Evolutionary conservation across 2,113 vertebrate genomes (phyloP).

Genomic region (Isichthys henryi): DNA sequence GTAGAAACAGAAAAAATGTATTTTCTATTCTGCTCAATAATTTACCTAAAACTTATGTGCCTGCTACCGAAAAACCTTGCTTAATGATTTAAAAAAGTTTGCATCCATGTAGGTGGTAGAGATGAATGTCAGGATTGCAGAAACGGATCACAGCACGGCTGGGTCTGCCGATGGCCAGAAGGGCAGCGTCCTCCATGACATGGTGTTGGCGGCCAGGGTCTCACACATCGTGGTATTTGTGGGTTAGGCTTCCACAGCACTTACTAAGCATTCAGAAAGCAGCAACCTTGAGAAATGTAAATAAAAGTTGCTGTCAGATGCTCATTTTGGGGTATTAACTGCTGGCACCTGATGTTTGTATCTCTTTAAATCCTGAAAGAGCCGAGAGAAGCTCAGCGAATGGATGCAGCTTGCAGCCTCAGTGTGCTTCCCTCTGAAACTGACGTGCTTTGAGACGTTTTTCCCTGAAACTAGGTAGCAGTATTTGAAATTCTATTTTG

Average conservation of each 20-base stretch:
- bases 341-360: not conserved
- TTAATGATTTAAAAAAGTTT: not conserved
- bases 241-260: not conserved
- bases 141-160: not conserved
- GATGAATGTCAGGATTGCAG: not conserved
- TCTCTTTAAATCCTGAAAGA: slow-evolving; percentile 15
- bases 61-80: not conserved
- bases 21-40: not conserved
- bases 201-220: not conserved
- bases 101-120: not conserved
- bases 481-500: not conserved
- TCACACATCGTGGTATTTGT: not conserved
- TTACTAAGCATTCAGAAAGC: not conserved
- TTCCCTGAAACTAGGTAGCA: not conserved
- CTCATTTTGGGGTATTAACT: not conserved
- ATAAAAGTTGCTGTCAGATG: not conserved
- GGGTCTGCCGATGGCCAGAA: not conserved
- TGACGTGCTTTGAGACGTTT: slow-evolving; percentile 7
- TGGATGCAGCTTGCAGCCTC: not conserved
- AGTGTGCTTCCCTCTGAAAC: slow-evolving; percentile 3
- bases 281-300: not conserved
- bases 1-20: not conserved
- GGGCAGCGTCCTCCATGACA: not conserved
- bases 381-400: not conserved
- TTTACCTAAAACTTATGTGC: not conserved